Base-by-base conservation (phyloP, 2,888 invertebrate species). In the Aproaerema taeniolella region DNA sequence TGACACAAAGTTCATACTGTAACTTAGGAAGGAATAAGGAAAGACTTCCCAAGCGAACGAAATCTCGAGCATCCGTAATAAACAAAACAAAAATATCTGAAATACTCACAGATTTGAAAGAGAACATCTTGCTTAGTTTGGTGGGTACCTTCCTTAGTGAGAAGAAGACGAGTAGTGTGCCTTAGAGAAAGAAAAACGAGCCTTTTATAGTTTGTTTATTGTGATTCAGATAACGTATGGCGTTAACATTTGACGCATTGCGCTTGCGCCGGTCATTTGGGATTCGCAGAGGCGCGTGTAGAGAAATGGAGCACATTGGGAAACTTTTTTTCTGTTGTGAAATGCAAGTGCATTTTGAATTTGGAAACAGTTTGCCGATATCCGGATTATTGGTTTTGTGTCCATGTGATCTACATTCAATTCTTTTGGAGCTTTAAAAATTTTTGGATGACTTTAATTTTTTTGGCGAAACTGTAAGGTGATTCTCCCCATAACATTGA, bases 281-380 rank as follows among this genome's bases (percentile, higher is more conserved):
- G 78, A 85, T 85, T 86, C 83, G 70, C 55, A 38, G 55, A 61
- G 61, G 75, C 73, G 59, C 69, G 66, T 67, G 53, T 47, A 57
- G 77, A 78, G 83, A 86, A 86, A 83, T 86, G 83, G 81, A 82
- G 68, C 81, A 79, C 52, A 70, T 81, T 82, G 67, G 55, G 70
- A 77, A 79, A 80, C 62, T 63, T 30, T 56, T 67, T 66, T 69
- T n/a, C n/a, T 55, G 46, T 70, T 71, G 71, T 65, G 70, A 75
- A 77, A 72, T 69, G 64, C 62, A 61, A 57, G 49, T 53, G 45
- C 55, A 53, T 52, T 46, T 28, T 49, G 46, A 42, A 49, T 47
- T 45, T 52, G 47, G 14, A 26, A 37, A 17, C 2, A 17, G 26
- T 7, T 34, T 4, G n/a, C n/a, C n/a, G n/a, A n/a, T n/a, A 34